Evolutionary conservation across 2,113 vertebrate species (phyloP).

Genomic region (Sebastes schlegelii): DNA sequence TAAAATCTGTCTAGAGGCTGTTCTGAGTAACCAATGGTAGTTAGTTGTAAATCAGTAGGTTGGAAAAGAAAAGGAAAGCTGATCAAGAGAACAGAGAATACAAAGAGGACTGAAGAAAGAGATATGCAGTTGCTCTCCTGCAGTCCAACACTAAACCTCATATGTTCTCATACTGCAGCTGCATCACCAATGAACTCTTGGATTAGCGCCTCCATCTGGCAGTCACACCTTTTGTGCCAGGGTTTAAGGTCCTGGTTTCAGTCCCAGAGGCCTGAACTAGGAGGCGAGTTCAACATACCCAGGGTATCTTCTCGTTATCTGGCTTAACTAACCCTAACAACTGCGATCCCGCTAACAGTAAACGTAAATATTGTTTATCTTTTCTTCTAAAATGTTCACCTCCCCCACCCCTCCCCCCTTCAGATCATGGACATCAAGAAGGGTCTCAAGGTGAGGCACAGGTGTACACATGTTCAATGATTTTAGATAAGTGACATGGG

Average conservation of each 20-base stretch:
- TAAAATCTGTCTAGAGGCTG: neutral
- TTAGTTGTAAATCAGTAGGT: neutral
- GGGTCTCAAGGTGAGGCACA: too few species aligned
- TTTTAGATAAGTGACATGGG: neutral
- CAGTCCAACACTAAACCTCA: neutral
- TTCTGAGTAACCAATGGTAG: neutral
- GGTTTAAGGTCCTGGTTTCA: too few species aligned
- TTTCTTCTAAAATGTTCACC: too few species aligned
- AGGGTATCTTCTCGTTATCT: too few species aligned
- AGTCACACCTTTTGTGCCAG: neutral
- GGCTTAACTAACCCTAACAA: too few species aligned
- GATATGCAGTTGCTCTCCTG: neutral
- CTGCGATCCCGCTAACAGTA: too few species aligned
- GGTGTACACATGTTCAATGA: neutral
- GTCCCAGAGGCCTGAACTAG: too few species aligned
- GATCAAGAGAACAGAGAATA: neutral
- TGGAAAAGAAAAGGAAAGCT: neutral
- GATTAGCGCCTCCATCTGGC: neutral
- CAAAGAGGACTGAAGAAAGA: neutral
- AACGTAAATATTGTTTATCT: too few species aligned
- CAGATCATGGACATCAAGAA: too few species aligned
- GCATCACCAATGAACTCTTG: neutral
- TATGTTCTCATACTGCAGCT: neutral
- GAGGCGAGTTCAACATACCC: too few species aligned
- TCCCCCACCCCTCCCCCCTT: too few species aligned